Conservation (phyloP, 2,888 invertebrate genomes). For the Caradrina kadenii region DNA sequence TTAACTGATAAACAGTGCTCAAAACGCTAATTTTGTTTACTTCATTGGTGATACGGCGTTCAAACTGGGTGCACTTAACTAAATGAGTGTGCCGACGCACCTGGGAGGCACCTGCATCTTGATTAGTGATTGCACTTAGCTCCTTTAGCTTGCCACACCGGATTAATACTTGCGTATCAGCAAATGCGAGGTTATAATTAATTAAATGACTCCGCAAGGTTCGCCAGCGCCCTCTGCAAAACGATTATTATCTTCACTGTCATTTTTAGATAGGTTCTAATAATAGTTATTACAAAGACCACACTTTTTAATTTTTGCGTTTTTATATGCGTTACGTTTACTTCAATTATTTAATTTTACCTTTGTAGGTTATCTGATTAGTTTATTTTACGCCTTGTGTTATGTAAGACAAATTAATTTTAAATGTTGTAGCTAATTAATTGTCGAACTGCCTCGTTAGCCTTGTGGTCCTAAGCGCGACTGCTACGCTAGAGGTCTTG, state of each 20-base stretch:
- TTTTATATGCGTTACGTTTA: slow-evolving; percentile 39
- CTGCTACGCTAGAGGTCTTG: too few relatives aligned
- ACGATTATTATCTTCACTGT: slow-evolving; percentile 73
- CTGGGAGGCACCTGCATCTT: slow-evolving; percentile 86
- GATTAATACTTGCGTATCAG: slow-evolving; percentile 82
- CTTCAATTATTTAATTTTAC: slow-evolving; percentile 18
- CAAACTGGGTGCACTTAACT: slow-evolving; percentile 78
- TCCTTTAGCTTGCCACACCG: slow-evolving; percentile 77
- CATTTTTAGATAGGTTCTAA: slow-evolving; percentile 69
- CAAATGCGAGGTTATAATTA: slow-evolving; percentile 84
- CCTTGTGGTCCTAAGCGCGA: too few relatives aligned
- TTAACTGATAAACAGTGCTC: slow-evolving; percentile 63
- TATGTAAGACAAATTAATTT: neutral
- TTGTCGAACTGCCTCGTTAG: too few relatives aligned
- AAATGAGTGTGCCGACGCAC: slow-evolving; percentile 79
- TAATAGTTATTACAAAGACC: slow-evolving; percentile 62
- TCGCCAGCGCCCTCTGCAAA: slow-evolving; percentile 61
- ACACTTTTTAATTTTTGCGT: slow-evolving; percentile 24
- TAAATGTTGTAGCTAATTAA: slow-evolving; percentile 6
- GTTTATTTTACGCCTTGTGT: neutral
- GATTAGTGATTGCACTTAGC: slow-evolving; percentile 86
- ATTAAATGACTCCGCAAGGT: slow-evolving; percentile 76
- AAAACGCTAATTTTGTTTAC: slow-evolving; percentile 74
- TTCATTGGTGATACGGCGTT: slow-evolving; percentile 65
- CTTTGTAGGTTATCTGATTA: neutral